Percentiles rank a stretch among this genome's conserved stretches.
Conservation (phyloP, 2,113 vertebrate genomes). For the Erpornis zantholeuca region DNA sequence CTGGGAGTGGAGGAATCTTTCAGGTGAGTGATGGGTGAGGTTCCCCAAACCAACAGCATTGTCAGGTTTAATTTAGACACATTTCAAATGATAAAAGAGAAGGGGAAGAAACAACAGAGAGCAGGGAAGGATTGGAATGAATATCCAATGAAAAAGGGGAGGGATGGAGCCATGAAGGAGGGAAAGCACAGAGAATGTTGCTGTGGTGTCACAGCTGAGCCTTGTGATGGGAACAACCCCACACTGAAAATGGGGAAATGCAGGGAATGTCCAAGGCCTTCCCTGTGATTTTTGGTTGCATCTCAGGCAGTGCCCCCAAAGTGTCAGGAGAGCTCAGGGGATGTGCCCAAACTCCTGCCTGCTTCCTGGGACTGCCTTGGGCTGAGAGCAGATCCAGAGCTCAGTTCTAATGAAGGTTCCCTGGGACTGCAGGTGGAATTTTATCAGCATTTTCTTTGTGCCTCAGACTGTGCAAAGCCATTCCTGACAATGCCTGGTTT, state of each 20-base stretch:
- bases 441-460: background rate
- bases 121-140: background rate
- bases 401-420: fast-evolving
- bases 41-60: background rate
- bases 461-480: background rate
- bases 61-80: background rate
- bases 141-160: background rate
- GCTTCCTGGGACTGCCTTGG: background rate
- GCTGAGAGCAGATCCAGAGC: background rate
- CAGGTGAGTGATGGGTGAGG: background rate
- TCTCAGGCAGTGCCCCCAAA: background rate
- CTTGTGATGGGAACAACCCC: fast-evolving
- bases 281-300: fast-evolving
- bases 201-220: background rate
- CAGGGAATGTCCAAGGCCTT: background rate
- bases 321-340: background rate
- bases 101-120: background rate
- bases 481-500: background rate
- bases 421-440: background rate
- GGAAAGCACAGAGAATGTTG: background rate
- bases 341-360: background rate
- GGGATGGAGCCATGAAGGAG: background rate
- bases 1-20: background rate
- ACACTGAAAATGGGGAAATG: background rate
- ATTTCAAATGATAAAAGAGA: background rate